Percentiles rank a stretch among this genome's conserved stretches.
phyloP scores from a whole-genome alignment of 92 coral and sea anemone genomes.

The Zoanthus sociatus region DNA sequence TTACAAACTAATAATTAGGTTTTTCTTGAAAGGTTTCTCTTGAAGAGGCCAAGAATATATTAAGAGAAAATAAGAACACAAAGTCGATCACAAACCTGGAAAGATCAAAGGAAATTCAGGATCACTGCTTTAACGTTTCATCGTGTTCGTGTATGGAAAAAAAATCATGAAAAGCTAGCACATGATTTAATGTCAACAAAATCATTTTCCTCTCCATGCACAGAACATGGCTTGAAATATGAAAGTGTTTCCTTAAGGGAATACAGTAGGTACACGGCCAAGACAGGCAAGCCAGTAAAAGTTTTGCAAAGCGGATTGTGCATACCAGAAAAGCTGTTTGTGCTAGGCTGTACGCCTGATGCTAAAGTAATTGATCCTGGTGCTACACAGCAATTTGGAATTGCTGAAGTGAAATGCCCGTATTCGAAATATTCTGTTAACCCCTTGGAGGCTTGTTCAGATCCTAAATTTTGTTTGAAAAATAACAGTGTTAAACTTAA shows the following conservation, averaged over 20 bases:
- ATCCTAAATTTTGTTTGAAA: background rate
- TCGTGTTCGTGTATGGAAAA: background rate
- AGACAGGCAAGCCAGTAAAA: background rate
- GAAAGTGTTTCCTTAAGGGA: constrained; percentile 12
- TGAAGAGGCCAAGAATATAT: no score
- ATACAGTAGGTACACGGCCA: constrained; percentile 2
- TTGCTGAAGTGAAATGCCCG: constrained; percentile 2
- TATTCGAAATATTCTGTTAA: background rate
- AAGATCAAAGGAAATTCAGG: background rate
- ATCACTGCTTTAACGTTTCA: background rate
- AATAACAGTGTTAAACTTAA: no score
- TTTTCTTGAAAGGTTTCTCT: no score
- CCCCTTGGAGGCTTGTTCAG: background rate
- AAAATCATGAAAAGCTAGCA: background rate
- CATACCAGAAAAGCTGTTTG: background rate
- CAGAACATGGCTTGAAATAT: background rate
- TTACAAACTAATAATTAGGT: no score
- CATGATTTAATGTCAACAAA: background rate
- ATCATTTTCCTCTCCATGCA: background rate
- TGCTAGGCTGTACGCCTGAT: constrained; percentile 11
- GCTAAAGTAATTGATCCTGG: background rate
- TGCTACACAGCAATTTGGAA: background rate
- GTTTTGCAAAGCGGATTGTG: constrained; percentile 1
- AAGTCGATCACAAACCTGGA: background rate
- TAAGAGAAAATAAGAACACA: background rate